Percentiles rank a stretch among this genome's conserved stretches.
These are phyloP conservation scores for Clupea harengus DNA, from an alignment of 2,113 vertebrate species.

Conservation along the genomic window DNA sequence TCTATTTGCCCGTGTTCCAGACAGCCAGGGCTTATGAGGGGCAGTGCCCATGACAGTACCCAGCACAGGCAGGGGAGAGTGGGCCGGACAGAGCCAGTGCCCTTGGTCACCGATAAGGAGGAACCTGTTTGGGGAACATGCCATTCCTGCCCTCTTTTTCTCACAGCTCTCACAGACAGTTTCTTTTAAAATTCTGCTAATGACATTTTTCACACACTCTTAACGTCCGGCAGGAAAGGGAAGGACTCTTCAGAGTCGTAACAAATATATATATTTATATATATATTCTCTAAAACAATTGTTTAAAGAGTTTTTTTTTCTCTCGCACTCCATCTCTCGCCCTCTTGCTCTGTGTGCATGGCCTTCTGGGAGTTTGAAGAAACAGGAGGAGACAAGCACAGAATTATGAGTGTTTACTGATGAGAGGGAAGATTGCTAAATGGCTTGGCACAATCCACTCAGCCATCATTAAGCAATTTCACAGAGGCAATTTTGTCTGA, in stretches of 20 bases:
- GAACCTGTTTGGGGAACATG: constrained; percentile 29
- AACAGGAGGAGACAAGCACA: constrained; percentile 12
- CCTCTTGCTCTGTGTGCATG: constrained; percentile 5
- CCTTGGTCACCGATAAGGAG: constrained; percentile 55
- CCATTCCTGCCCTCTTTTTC: background rate
- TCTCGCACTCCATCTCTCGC: constrained; percentile 36
- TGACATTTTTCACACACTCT: constrained; percentile 34
- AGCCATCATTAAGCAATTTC: constrained; percentile 45
- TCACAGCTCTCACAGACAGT: background rate
- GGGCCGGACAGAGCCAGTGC: constrained; percentile 44
- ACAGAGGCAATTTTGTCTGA: constrained; percentile 45
- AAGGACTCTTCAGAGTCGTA: background rate
- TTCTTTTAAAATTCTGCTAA: background rate
- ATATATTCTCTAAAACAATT: background rate
- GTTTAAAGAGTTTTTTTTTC: background rate
- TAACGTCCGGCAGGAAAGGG: background rate
- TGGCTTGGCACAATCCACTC: constrained; percentile 40
- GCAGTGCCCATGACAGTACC: background rate
- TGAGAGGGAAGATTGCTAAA: constrained; percentile 36
- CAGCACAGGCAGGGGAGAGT: constrained; percentile 45
- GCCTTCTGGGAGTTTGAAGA: background rate
- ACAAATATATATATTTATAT: too few relatives aligned
- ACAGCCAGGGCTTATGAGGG: background rate
- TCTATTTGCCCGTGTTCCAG: background rate
- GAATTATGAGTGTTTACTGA: constrained; percentile 28